A percentile compares a stretch with the other conserved stretches of the same genome.
These are phyloP conservation scores for Athene noctua DNA, from an alignment of 2,113 vertebrate species.

Conservation along the genomic window DNA sequence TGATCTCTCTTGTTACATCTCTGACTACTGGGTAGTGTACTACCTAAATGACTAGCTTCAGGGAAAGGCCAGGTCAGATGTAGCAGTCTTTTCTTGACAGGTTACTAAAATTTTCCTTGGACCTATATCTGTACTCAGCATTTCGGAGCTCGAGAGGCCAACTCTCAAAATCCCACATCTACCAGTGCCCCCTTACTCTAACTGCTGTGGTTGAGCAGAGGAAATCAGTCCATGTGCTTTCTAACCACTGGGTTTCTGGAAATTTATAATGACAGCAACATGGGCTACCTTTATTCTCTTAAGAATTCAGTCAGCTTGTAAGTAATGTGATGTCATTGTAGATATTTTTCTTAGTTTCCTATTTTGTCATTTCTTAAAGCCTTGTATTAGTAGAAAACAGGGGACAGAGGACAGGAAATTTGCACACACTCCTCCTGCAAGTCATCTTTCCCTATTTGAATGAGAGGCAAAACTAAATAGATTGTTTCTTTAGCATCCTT, in stretches of 20 bases:
- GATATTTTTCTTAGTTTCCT: background rate
- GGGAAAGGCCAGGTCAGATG: background rate
- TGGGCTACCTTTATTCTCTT: background rate
- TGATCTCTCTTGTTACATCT: background rate
- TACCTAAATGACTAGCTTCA: background rate
- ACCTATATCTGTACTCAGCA: background rate
- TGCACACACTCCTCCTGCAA: background rate
- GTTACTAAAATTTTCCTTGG: background rate
- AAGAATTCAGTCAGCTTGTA: background rate
- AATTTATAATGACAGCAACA: background rate
- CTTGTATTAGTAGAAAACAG: background rate
- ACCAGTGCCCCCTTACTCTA: background rate
- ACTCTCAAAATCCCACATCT: background rate
- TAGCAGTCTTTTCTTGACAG: background rate
- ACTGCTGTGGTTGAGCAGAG: background rate
- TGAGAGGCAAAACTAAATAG: background rate
- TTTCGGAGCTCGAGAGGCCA: background rate
- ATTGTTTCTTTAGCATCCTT: background rate
- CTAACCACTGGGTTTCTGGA: background rate
- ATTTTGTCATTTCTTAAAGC: background rate
- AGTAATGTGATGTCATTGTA: background rate
- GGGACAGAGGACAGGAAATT: background rate
- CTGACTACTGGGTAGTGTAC: background rate
- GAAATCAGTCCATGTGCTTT: background rate
- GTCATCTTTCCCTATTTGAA: background rate